Base-by-base conservation (phyloP, 2,113 vertebrate species). In the Ammodytes marinus region DNA sequence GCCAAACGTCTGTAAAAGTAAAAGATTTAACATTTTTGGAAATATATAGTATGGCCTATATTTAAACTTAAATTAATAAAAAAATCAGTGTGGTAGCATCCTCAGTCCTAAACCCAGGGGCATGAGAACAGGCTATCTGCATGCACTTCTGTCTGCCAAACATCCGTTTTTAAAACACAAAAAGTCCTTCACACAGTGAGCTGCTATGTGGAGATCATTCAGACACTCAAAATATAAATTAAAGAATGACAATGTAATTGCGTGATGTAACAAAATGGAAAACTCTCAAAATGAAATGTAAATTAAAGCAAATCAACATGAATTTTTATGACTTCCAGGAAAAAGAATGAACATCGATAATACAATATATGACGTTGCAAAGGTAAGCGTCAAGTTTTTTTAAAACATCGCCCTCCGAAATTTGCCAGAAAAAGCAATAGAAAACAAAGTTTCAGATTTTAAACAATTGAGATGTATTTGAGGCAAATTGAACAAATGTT, bases 291-390 rank as follows among this genome's bases (percentile, higher is more conserved):
- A 37, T 58, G 2, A n/a, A n/a, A n/a, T n/a, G n/a, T 15, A 64
- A 27, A 47, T n/a, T 5, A 45, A 67, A 49, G 3, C 43, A 60
- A 49, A 40, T 8, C 8, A 53, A 43, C 74, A 59, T 43, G 40
- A 3, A 19, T 78, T 60, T 68, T 55, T 8, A 14, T 65, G 50
- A 71, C 61, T 88, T 53, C 37, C 73, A 85, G 83, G 42, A 37
- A 19, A 27, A 43, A 3, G 0, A 46, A 0, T 15, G 0, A 37
- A 0, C 3, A 4, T 1, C 0, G 10, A 57, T 17, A 49, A 65
- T 47, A 6, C 69, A 0, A 14, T 43, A 2, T 55, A 58, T 66
- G 86, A 7, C 0, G 0, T n/a, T 74, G 9, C 53, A 55, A 14
- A 55, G 76, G 86, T 82, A 79, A 79, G 60, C 0, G 0, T 19